Evolutionary conservation across 2,888 invertebrate species (phyloP), one percentile per base, ranked within the genome.

Genomic region (Smittia sp.): DNA sequence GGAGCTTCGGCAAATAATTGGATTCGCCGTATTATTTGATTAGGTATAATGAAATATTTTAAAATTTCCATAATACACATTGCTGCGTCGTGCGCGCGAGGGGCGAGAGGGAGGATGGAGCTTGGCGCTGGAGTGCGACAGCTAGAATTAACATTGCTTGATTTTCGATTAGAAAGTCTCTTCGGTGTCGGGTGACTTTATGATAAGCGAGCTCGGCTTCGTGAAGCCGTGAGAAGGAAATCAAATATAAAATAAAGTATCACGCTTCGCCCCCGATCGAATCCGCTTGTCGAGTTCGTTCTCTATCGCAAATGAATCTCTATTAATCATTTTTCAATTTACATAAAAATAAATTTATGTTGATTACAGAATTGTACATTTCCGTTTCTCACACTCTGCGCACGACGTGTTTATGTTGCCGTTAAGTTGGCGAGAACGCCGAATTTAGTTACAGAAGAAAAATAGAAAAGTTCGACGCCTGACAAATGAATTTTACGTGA

Each of bases 401-500:
- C 27, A 25, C 27, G 63, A 63, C 27, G 25, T 27, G 63, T 63
- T 27, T 27, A 27, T 27, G 63, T 27, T 63, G 15, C 27, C 63
- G 63, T 63, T 63, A 63, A 27, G 63, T 63, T 25, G 24, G 20
- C 25, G 15, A 63, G 41, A 67, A 66, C 13, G 22, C 13, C 15
- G 63, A 63, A 63, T 13, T 63, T 1, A 63, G 63, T n/a, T 25
- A 27, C 63, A 27, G 13, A 24, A 24, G 22, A 27, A 63, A 63
- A 38, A 11, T 18, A 38, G 25, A 27, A 66, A 66, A 66, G 38
- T 67, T 67, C 41, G 46, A 54, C 67, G 46, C 18, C 69, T 69
- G 69, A 69, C 54, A 69, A 69, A 69, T 69, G 69, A 69, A 69
- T 32, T 52, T 69, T 69, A 69, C 69, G 69, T 69, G 69, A 69